Evolutionary conservation across 2,113 vertebrate genomes (phyloP).

Genomic region (Anser cygnoides): DNA sequence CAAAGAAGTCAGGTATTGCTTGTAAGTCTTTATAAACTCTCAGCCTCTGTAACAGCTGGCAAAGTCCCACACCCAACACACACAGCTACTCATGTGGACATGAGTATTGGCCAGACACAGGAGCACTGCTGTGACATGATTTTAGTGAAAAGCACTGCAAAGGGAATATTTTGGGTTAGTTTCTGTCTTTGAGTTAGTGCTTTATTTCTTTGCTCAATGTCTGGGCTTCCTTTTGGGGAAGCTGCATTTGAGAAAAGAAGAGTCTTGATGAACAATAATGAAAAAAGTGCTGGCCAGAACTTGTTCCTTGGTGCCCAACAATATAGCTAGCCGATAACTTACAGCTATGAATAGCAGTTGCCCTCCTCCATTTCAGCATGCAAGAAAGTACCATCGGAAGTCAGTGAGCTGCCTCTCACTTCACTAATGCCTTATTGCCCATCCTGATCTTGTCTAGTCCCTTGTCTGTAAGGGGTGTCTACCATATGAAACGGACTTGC

Average conservation of each 20-base stretch:
- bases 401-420: background rate
- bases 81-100: background rate
- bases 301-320: background rate
- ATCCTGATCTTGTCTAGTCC: background rate
- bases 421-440: background rate
- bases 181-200: background rate
- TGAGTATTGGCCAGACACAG: fast-evolving
- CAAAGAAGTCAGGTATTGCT: background rate
- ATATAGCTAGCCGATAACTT: background rate
- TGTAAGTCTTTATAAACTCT: background rate
- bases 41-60: background rate
- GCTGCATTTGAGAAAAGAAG: background rate
- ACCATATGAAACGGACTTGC: background rate
- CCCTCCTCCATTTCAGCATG: background rate
- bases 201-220: background rate
- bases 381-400: background rate
- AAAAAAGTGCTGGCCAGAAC: background rate
- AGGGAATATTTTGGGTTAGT: background rate
- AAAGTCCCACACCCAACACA: background rate
- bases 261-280: background rate
- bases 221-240: background rate
- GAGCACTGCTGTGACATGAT: background rate
- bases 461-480: background rate
- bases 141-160: background rate
- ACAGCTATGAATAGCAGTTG: background rate